These are phyloP conservation scores for Thera obeliscata DNA, from an alignment of 2,888 invertebrate genomes.

Conservation along the genomic window DNA sequence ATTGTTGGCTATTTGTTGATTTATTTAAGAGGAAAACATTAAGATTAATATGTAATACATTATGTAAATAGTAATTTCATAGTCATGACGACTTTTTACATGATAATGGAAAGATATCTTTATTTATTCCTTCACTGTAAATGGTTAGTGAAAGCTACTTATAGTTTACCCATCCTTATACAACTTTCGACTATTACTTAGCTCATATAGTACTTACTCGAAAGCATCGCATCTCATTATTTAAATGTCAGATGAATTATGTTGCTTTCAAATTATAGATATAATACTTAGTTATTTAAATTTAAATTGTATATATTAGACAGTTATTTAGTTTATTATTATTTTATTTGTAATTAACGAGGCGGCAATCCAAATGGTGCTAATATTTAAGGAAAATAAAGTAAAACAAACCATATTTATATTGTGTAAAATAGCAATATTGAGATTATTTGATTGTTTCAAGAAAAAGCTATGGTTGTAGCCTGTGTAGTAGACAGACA, in stretches of 20 bases:
- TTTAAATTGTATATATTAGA: conserved; percentile 56
- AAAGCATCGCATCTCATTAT: neutral
- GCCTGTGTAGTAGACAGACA: neutral
- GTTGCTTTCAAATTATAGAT: too few species aligned
- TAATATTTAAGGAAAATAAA: neutral
- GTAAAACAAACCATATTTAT: neutral
- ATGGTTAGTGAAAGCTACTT: conserved; percentile 61
- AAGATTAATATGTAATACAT: neutral
- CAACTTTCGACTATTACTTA: conserved; percentile 21
- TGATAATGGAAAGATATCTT: neutral
- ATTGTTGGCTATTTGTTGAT: conserved; percentile 29
- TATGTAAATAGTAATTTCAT: too few species aligned
- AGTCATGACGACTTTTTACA: neutral
- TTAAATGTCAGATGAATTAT: too few species aligned
- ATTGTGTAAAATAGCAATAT: neutral
- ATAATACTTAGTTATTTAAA: neutral
- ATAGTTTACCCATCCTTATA: conserved; percentile 39
- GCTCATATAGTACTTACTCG: neutral
- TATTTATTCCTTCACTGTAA: conserved; percentile 22
- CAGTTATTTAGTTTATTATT: conserved; percentile 3
- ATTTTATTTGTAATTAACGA: conserved; percentile 42
- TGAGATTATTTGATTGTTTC: neutral
- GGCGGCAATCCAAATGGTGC: conserved; percentile 68
- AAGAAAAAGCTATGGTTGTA: neutral
- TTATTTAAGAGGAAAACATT: conserved; percentile 27